Conservation (phyloP, 2,797 vertebrate genomes). For the Sebastes trivittatus region DNA sequence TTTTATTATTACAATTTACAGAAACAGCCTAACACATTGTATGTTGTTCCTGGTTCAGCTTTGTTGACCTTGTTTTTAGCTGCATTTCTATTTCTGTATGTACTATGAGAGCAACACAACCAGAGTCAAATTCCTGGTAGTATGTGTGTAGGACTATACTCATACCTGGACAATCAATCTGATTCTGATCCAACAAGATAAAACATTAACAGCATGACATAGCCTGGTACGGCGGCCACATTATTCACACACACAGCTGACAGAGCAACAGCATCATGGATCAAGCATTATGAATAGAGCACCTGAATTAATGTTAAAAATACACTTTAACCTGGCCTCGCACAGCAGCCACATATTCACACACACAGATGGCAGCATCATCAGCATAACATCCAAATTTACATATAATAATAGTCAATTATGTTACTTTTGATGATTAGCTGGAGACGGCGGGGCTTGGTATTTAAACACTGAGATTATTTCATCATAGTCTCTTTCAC, state of each 20-base stretch:
- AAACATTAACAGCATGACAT: background rate
- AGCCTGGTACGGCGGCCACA: background rate
- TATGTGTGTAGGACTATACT: background rate
- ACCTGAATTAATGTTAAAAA: too few species aligned
- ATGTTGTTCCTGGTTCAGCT: background rate
- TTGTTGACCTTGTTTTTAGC: background rate
- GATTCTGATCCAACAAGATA: background rate
- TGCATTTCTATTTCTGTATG: background rate
- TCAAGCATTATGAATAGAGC: too few species aligned
- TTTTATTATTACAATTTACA: background rate
- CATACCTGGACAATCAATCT: background rate
- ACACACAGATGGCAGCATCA: background rate
- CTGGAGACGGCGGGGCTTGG: too few species aligned
- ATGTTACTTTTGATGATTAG: background rate
- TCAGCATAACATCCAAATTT: background rate
- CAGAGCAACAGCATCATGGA: too few species aligned
- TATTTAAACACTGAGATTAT: too few species aligned
- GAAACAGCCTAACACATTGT: background rate
- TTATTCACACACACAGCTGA: background rate
- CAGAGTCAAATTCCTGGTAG: background rate
- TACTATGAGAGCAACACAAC: background rate
- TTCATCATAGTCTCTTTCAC: too few species aligned
- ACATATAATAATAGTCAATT: background rate
- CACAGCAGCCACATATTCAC: too few species aligned
- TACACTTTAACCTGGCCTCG: too few species aligned